phyloP scores from a whole-genome alignment of 2,113 vertebrate genomes.

The Cochlearius cochlearius region DNA sequence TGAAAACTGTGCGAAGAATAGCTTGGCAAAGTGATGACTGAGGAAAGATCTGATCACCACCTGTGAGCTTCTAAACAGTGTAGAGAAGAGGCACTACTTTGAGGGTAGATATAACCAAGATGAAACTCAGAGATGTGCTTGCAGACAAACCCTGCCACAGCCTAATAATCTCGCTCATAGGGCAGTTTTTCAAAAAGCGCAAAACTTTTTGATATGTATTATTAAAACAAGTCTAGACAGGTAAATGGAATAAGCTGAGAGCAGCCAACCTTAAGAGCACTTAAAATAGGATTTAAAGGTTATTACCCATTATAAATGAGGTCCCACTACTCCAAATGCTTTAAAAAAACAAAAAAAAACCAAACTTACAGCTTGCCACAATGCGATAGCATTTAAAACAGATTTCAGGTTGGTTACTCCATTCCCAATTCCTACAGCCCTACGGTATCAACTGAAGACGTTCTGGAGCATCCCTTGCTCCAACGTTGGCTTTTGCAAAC shows the following conservation, averaged over 20 bases:
- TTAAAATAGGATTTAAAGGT: neutral
- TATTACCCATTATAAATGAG: neutral
- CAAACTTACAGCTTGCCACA: neutral
- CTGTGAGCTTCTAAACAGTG: rapidly evolving
- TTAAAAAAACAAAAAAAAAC: too few species aligned
- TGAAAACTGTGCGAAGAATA: neutral
- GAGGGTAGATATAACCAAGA: neutral
- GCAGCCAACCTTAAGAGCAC: neutral
- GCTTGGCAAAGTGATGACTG: neutral
- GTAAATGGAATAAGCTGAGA: neutral
- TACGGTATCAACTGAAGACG: neutral
- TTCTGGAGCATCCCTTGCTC: neutral
- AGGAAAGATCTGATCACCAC: neutral
- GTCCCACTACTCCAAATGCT: neutral
- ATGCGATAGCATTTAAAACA: neutral
- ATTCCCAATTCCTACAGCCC: neutral
- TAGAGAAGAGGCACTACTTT: neutral
- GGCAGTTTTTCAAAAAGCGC: neutral
- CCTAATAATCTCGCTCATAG: neutral
- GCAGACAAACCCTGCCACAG: neutral
- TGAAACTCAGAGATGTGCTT: neutral
- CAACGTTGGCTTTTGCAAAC: neutral
- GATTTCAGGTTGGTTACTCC: neutral
- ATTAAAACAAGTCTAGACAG: neutral
- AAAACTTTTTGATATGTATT: neutral